Evolutionary conservation across 2,113 vertebrate genomes (phyloP), one percentile per base, ranked within the genome.

Genomic region (Mus spicilegus): DNA sequence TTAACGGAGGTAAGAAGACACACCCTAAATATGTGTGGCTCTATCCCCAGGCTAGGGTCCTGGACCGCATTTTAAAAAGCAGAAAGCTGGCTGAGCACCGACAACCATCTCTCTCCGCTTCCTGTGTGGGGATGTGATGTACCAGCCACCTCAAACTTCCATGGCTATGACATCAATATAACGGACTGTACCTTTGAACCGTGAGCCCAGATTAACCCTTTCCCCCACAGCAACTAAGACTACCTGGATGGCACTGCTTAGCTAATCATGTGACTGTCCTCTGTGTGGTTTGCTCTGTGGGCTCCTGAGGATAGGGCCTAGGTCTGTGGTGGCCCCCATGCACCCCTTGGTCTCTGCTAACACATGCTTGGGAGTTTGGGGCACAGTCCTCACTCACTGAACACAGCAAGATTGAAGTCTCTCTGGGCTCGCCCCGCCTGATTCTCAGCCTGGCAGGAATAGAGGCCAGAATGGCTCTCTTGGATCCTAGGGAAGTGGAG

Each of bases 381-480:
- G 58, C 49, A 26, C 39, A 5, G 80, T 36, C 58, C 67, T 13
- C 75, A 90, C 98, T 98, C 98, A 99, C 99, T 98, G 97, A 99
- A 98, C 92, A 99, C 99, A 2, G 98, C 97, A 42, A 99, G 98
- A 73, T 96, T 77, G 51, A 99, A 99, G 92, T 98, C 96, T 87
- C 98, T 98, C 61, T 92, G 98, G 22, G 98, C 97, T 0, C 98
- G 97, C 39, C 99, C 99, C 0, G 99, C 99, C 10, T 97, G 98
- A 98, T 99, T 99, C 90, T 98, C 97, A 0, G 98, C 99, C 16
- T 46, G 97, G 97, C 99, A 99, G 87, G 98, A 96, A 95, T 99
- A 99, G 90, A 97, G 97, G 65, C 99, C 99, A 0, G 98, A 96
- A 26, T 99, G 99, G 20, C 98, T 96, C 58, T 97, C 97, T 94